phyloP scores from a whole-genome alignment of 1,140 invertebrate species.

The Choristoneura fumiferana region DNA sequence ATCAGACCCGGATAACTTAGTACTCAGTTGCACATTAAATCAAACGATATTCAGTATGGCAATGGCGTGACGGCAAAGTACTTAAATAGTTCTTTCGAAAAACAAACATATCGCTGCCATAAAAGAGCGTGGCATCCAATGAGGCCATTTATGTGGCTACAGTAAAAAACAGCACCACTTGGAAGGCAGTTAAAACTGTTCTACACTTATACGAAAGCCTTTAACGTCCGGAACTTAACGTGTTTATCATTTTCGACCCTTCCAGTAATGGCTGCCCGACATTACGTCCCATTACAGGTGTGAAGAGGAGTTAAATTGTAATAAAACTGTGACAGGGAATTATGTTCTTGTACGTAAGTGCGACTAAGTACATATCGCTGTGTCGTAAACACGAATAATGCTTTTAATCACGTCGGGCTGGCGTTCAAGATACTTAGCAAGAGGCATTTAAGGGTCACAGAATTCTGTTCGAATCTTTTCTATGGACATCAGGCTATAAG shows the following conservation, averaged over 20 bases:
- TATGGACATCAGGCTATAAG: too few relatives aligned
- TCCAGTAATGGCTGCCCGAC: slow-evolving; percentile 16
- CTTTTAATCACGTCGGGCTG: slow-evolving; percentile 11
- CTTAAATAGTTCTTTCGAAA: background rate
- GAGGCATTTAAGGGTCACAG: too few relatives aligned
- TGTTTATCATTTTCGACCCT: slow-evolving; percentile 19
- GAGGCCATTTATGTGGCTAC: slow-evolving; percentile 9
- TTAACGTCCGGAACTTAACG: slow-evolving; percentile 15
- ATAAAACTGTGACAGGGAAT: slow-evolving; percentile 20
- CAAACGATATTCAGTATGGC: background rate
- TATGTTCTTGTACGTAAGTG: slow-evolving; percentile 17
- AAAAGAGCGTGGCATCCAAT: background rate
- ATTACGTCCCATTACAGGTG: slow-evolving; percentile 20
- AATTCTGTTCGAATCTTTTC: too few relatives aligned
- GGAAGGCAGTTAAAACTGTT: slow-evolving; percentile 4
- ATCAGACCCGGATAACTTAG: background rate
- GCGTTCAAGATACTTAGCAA: slow-evolving; percentile 3
- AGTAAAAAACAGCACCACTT: slow-evolving; percentile 2
- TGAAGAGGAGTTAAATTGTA: slow-evolving; percentile 22
- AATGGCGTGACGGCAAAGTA: background rate
- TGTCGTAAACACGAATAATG: slow-evolving; percentile 14
- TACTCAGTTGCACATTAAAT: background rate
- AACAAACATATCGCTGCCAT: slow-evolving; percentile 5
- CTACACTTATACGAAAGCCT: slow-evolving; percentile 11
- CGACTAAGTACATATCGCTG: slow-evolving; percentile 17